Conservation (phyloP, 53 echinoderm and acorn worm genomes). For the Zoroaster sp. region DNA sequence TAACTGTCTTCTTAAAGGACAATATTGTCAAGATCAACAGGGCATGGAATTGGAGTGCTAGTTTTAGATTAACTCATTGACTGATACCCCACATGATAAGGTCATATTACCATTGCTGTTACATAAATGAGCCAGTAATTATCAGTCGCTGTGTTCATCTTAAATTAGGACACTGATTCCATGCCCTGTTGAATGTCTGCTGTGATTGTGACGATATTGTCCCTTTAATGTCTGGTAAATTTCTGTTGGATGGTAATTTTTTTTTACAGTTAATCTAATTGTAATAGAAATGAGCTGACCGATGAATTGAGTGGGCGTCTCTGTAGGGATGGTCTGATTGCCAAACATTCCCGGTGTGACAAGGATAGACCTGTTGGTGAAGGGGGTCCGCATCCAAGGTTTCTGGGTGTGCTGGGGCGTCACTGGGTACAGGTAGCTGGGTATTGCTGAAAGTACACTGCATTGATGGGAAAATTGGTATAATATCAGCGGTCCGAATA, state of each 20-base stretch:
- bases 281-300: background rate
- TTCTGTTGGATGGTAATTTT: background rate
- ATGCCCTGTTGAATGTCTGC: no score
- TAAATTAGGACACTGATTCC: no score
- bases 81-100: no score
- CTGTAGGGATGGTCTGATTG: background rate
- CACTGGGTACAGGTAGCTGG: background rate
- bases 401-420: conserved; percentile 15
- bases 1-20: background rate
- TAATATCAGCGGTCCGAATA: no score
- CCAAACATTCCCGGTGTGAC: conserved; percentile 59
- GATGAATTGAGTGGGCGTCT: conserved; percentile 38
- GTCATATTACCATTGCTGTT: no score
- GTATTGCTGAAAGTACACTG: background rate
- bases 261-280: background rate
- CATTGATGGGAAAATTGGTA: background rate
- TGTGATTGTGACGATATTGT: no score
- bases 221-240: no score
- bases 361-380: conserved; percentile 16
- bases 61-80: no score
- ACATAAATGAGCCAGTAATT: no score
- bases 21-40: no score
- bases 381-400: background rate
- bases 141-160: no score
- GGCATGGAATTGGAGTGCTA: no score